These are phyloP conservation scores for Hemicordylus capensis DNA, from an alignment of 2,113 vertebrate genomes.

Conservation along the genomic window DNA sequence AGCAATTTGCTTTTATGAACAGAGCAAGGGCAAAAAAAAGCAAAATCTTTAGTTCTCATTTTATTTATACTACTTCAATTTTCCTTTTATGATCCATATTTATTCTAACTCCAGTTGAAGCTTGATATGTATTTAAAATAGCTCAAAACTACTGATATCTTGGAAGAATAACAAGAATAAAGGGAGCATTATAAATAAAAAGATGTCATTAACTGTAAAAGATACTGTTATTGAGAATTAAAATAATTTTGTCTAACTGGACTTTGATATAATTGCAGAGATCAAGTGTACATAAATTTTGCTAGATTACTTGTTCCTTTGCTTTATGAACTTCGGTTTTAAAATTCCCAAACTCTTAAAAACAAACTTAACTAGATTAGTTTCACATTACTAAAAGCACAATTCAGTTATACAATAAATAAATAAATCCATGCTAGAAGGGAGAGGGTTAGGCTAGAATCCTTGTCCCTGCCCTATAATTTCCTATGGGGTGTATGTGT, in stretches of 20 bases:
- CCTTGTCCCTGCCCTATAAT: too few species aligned
- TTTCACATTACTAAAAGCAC: background rate
- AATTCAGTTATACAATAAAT: too few species aligned
- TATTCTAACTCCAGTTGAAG: slow-evolving; percentile 18
- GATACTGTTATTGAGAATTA: background rate
- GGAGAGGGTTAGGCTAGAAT: too few species aligned
- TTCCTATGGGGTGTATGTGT: too few species aligned
- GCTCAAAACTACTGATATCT: slow-evolving; percentile 9
- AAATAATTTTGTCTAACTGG: background rate
- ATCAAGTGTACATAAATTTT: background rate
- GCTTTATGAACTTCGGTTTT: slow-evolving; percentile 22
- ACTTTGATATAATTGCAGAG: background rate
- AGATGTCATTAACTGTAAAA: background rate
- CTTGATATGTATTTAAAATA: slow-evolving; percentile 21
- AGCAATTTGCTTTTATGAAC: slow-evolving; percentile 58
- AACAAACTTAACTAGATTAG: background rate
- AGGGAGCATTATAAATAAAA: background rate
- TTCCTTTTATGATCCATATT: slow-evolving; percentile 49
- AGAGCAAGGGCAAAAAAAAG: slow-evolving; percentile 55
- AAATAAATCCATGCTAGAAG: too few species aligned
- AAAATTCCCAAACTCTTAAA: background rate
- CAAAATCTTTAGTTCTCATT: slow-evolving; percentile 51
- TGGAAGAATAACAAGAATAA: background rate
- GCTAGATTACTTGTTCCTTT: background rate
- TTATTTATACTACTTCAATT: slow-evolving; percentile 52